phyloP scores from a whole-genome alignment of 2,888 invertebrate genomes.

The Nomada lathburiana region DNA sequence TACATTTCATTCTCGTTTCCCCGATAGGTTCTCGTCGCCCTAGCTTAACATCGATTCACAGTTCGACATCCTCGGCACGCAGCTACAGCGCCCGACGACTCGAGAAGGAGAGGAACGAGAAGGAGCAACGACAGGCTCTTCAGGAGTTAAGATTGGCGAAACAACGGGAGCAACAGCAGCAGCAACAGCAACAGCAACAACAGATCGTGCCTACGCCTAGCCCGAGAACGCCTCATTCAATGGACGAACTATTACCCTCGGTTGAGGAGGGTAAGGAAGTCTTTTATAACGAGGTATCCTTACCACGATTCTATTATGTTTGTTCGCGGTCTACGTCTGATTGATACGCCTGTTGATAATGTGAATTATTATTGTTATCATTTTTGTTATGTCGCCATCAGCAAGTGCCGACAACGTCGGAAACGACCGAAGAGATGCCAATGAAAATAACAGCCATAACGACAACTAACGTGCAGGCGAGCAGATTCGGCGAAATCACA shows the following conservation, averaged over 20 bases:
- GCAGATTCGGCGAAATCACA: constrained; percentile 54
- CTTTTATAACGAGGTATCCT: constrained; percentile 79
- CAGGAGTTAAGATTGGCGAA: constrained; percentile 90
- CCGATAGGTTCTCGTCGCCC: constrained; percentile 92
- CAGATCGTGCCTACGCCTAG: constrained; percentile 88
- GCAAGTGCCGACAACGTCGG: constrained; percentile 81
- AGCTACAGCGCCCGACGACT: constrained; percentile 93
- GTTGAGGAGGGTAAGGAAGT: constrained; percentile 93
- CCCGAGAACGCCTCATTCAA: constrained; percentile 92
- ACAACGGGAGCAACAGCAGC: constrained; percentile 87
- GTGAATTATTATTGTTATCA: neutral
- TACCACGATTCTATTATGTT: neutral
- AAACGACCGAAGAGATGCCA: constrained; percentile 64
- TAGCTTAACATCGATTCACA: constrained; percentile 94
- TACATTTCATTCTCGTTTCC: constrained; percentile 17
- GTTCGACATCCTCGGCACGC: constrained; percentile 92
- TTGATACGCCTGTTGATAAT: neutral
- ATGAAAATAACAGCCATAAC: constrained; percentile 62
- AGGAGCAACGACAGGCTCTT: constrained; percentile 91
- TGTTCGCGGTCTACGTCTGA: neutral
- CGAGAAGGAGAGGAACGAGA: constrained; percentile 92
- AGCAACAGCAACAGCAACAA: constrained; percentile 85
- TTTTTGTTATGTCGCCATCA: constrained; percentile 27
- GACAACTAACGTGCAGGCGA: constrained; percentile 64
- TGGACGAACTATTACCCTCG: constrained; percentile 92